A percentile compares a stretch with the other conserved stretches of the same genome.
These are phyloP conservation scores for Trachemys scripta DNA, from an alignment of 2,113 vertebrate species.

Conservation along the genomic window DNA sequence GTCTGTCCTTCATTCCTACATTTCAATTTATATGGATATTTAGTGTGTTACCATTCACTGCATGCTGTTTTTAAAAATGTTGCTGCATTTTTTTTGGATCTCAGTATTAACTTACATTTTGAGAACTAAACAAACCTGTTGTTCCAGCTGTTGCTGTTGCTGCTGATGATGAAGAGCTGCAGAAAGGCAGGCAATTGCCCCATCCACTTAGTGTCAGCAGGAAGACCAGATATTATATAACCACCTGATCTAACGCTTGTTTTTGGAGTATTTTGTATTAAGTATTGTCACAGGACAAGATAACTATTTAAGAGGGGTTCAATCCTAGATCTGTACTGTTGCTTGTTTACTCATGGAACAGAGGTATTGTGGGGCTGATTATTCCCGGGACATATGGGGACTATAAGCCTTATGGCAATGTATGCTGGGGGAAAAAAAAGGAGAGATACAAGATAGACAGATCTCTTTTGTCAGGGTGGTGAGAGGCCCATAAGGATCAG, in stretches of 20 bases:
- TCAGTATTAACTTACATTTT: not conserved
- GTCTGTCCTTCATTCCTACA: not conserved
- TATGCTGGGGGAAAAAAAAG: not conserved
- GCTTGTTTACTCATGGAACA: not conserved
- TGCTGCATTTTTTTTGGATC: not conserved
- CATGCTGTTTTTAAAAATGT: accelerated
- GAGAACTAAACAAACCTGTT: not conserved
- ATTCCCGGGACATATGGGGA: not conserved
- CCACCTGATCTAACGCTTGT: not conserved
- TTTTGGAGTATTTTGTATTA: not conserved
- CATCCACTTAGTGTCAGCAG: not conserved
- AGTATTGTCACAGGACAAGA: not conserved
- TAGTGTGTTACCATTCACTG: not conserved
- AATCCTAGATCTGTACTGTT: not conserved
- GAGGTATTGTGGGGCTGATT: not conserved
- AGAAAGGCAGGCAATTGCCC: not conserved
- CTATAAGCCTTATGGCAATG: not conserved
- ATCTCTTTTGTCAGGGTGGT: not conserved
- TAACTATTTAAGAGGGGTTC: not conserved
- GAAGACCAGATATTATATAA: not conserved
- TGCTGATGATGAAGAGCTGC: not conserved
- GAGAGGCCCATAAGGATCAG: not conserved
- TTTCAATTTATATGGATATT: not conserved
- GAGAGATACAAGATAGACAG: not conserved
- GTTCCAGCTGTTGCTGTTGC: not conserved